Base-by-base conservation (phyloP, 2,888 invertebrate genomes). In the Ormia ochracea region DNA sequence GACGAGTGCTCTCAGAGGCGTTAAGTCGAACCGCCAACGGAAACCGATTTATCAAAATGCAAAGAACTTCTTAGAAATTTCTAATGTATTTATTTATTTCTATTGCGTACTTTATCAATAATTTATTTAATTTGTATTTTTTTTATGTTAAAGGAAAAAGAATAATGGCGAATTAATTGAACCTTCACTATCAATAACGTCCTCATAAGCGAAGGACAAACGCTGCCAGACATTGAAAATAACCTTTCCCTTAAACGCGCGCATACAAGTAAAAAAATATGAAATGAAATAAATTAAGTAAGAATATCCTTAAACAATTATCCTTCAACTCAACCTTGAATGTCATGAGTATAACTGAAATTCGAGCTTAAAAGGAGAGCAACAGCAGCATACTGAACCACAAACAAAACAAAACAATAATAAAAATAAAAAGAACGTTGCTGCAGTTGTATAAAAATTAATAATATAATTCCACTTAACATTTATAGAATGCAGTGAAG, bases 301-400 rank as follows among this genome's bases (percentile, higher is more conserved):
- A 70, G 26, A 33, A 48, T 36, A 70, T 63, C n/a, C 63, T 65
- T 63, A 41, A 68, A 59, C 70, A 75, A 80, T 80, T 77, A 74
- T 76, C 81, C 81, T 82, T 82, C 81, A 82, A 79, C 81, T 66
- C 74, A 77, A 70, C 82, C 82, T 81, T 82, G 82, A 45, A 38
- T 74, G 61, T 78, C 82, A 77, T 73, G 81, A 81, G 56, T 68
- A 59, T 50, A 74, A 56, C 36, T 41, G 23, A 31, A 59, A 72
- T 52, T 72, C 14, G 23, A 41, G 31, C 19, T 19, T 36, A 52
- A 70, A 41, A 59, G 41, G 17, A 61, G 33, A 48, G 9, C 33
- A 19, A 28, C 36, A 14, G 5, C 54, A 56, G 26, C 50, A 28
- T 17, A 21, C 7, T 9, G 26, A 19, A 56, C n/a, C 21, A 45